Conservation (phyloP, 1,140 invertebrate species). For the Atta cephalotes region DNA sequence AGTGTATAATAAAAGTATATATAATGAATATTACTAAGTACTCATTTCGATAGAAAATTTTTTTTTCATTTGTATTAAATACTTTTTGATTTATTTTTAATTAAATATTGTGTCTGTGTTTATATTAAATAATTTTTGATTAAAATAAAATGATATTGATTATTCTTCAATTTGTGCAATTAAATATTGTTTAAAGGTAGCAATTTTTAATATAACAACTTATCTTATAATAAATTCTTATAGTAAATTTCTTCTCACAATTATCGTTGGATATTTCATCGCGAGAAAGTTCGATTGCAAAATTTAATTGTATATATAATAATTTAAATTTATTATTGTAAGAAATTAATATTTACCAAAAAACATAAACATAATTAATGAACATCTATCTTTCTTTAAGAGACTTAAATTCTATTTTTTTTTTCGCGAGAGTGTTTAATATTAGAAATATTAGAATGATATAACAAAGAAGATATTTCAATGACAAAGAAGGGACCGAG, state of each 20-base stretch:
- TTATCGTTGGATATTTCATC: conserved; percentile 11
- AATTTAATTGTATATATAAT: neutral
- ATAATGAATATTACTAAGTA: no score
- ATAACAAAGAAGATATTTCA: neutral
- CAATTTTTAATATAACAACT: neutral
- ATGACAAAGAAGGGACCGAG: conserved; percentile 13
- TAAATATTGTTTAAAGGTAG: neutral
- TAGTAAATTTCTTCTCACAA: neutral
- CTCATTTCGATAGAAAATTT: no score
- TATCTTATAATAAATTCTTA: no score
- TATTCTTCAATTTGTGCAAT: neutral
- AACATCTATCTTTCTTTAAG: neutral
- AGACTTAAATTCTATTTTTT: neutral
- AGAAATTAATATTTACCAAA: neutral
- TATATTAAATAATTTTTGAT: neutral
- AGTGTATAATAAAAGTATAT: no score
- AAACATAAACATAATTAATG: neutral
- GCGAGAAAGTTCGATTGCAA: conserved; percentile 12
- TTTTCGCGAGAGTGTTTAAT: neutral
- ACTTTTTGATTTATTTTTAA: no score
- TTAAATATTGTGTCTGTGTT: neutral
- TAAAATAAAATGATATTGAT: neutral
- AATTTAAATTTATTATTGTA: conserved; percentile 10
- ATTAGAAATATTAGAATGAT: neutral
- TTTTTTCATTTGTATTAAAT: no score